Percentiles rank a stretch among this genome's conserved stretches.
Conservation (phyloP, 2,888 invertebrate genomes). For the Tipula confusa region DNA sequence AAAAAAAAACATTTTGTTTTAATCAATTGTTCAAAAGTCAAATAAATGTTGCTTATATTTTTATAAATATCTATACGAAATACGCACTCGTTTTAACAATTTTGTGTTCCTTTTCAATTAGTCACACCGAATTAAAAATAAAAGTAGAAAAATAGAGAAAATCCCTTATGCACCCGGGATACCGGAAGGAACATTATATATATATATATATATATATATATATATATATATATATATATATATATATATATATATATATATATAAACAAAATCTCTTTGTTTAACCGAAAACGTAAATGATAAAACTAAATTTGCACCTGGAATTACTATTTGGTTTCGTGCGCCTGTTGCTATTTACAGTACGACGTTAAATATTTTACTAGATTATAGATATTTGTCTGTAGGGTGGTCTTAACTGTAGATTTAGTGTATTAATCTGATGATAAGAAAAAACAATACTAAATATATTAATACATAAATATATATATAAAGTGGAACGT, state of each 20-base stretch:
- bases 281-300: neutral
- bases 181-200: neutral
- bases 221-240: neutral
- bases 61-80: neutral
- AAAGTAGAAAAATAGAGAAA: neutral
- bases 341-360: neutral
- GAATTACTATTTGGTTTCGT: neutral
- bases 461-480: no score
- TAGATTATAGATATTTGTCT: neutral
- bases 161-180: neutral
- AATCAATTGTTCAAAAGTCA: neutral
- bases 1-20: no score
- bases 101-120: constrained; percentile 4
- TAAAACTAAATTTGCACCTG: neutral
- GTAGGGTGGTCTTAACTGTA: neutral
- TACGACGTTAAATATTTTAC: neutral
- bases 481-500: no score
- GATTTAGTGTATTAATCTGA: neutral
- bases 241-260: neutral
- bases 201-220: neutral
- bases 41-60: neutral
- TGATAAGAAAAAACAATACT: no score
- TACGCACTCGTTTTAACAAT: no score
- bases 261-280: neutral
- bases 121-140: neutral